Evolutionary conservation across 1,140 invertebrate genomes (phyloP).

Genomic region (Zaprionus ornatus): DNA sequence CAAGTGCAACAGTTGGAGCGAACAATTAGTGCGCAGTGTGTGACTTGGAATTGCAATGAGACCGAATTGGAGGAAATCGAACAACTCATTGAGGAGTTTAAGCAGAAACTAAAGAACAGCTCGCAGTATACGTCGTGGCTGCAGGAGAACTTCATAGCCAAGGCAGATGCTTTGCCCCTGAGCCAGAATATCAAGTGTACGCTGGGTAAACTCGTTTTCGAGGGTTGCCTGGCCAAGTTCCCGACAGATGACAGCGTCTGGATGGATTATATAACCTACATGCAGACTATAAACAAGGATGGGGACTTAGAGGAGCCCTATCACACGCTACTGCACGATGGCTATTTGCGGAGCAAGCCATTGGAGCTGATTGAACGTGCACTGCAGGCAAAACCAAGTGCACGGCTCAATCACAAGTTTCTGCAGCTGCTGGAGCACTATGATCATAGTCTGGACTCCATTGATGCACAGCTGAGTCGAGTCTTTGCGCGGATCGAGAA

Average conservation of each 20-base stretch:
- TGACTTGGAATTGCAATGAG: slow-evolving; percentile 23
- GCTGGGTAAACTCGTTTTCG: slow-evolving; percentile 45
- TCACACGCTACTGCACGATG: slow-evolving; percentile 18
- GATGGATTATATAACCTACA: slow-evolving; percentile 52
- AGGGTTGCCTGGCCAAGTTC: slow-evolving; percentile 44
- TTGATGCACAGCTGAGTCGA: slow-evolving; percentile 22
- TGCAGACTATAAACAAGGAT: slow-evolving; percentile 2
- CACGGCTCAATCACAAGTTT: slow-evolving; percentile 44
- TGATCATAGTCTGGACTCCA: background rate
- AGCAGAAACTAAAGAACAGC: slow-evolving; percentile 13
- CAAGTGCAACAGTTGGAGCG: background rate
- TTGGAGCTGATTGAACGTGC: slow-evolving; percentile 45
- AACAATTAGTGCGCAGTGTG: slow-evolving; percentile 26
- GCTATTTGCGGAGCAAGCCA: slow-evolving; percentile 21
- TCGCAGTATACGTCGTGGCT: slow-evolving; percentile 17
- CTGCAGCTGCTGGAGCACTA: slow-evolving; percentile 47
- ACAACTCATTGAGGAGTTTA: slow-evolving; percentile 20
- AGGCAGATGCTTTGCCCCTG: background rate
- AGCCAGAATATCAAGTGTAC: slow-evolving; percentile 10
- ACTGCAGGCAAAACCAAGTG: slow-evolving; percentile 10
- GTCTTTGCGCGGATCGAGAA: slow-evolving; percentile 20
- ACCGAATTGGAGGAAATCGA: slow-evolving; percentile 10
- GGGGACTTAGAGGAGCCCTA: background rate
- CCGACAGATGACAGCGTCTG: slow-evolving; percentile 39
- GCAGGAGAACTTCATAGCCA: slow-evolving; percentile 19